Base-by-base conservation (phyloP, 2,113 vertebrate genomes). In the Tragelaphus strepsiceros region DNA sequence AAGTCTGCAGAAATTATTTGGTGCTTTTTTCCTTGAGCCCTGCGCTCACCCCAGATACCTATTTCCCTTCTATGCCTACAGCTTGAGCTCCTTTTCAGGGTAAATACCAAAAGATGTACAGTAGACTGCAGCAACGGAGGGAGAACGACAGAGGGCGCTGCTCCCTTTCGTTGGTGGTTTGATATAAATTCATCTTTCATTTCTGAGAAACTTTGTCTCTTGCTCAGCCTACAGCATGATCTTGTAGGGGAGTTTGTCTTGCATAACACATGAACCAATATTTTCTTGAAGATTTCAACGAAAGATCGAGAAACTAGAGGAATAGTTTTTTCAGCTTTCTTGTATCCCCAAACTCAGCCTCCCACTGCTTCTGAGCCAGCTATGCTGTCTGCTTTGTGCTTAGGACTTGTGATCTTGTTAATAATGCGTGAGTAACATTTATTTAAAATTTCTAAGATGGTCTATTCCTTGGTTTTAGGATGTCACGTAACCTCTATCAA, bases 361-460 rank as follows among this genome's bases (percentile, higher is more conserved):
- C 6, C 82, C 6, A 12, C 59, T 28, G 32, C 17, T 64, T 91
- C 51, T 71, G 59, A 24, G 1, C 8, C 43, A 78, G 39, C 49
- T 71, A 92, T 91, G 83, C 51, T 51, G n/a, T n/a, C n/a, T n/a
- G n/a, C n/a, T n/a, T n/a, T n/a, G n/a, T n/a, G n/a, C n/a, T n/a
- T n/a, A n/a, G 24, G 35, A 59, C 14, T 95, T 46, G 30, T 81
- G 35, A 82, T 93, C 30, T 77, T 93, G 54, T 51, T 88, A 35
- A 88, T 95, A 43, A 11, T 96, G 53, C 54, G 96, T 95, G 82
- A 97, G 90, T 95, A 81, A 22, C 15, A 19, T 80, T 51, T 74
- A 67, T 30, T 90, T 14, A 77, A 46, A 93, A 67, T 30, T 77
- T 81, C 53, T 39, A 64, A 54, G 51, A 15, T 94, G 46, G 82